Conservation (phyloP, 1,140 invertebrate genomes). For the Scaptomyza montana region DNA sequence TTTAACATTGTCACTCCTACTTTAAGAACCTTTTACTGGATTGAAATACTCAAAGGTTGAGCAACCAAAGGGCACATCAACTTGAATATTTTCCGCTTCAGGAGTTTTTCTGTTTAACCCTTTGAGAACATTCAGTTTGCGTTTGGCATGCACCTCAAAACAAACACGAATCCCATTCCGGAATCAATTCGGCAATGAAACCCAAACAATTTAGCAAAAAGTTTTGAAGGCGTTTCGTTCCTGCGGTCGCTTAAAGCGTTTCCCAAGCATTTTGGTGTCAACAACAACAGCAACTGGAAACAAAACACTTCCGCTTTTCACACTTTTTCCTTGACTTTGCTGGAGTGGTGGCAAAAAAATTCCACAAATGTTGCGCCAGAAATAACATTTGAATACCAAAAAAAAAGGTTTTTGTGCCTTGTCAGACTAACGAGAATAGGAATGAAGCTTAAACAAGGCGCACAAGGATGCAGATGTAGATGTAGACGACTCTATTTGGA, state of each 20-base stretch:
- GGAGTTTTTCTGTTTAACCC: constrained; percentile 31
- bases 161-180: constrained; percentile 37
- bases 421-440: constrained; percentile 51
- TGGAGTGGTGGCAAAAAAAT: constrained; percentile 26
- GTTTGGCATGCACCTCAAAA: constrained; percentile 10
- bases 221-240: constrained; percentile 50
- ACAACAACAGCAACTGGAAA: constrained; percentile 26
- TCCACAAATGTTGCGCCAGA: constrained; percentile 69
- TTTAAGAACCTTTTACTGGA: constrained; percentile 15
- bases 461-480: constrained; percentile 35
- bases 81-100: constrained; percentile 44
- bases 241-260: constrained; percentile 51
- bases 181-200: constrained; percentile 37
- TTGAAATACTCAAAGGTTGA: constrained; percentile 45
- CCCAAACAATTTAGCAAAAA: constrained; percentile 49
- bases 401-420: constrained; percentile 62
- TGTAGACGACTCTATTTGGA: constrained; percentile 61
- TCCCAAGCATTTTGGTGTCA: constrained; percentile 41
- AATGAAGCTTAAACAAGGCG: neutral
- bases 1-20: constrained; percentile 5
- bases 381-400: constrained; percentile 78
- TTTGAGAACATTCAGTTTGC: constrained; percentile 23
- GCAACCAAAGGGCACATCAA: constrained; percentile 48
- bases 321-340: constrained; percentile 44
- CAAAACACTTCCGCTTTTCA: constrained; percentile 75